These are phyloP conservation scores for Stegostoma tigrinum DNA, from an alignment of 2,113 vertebrate species.

Conservation along the genomic window DNA sequence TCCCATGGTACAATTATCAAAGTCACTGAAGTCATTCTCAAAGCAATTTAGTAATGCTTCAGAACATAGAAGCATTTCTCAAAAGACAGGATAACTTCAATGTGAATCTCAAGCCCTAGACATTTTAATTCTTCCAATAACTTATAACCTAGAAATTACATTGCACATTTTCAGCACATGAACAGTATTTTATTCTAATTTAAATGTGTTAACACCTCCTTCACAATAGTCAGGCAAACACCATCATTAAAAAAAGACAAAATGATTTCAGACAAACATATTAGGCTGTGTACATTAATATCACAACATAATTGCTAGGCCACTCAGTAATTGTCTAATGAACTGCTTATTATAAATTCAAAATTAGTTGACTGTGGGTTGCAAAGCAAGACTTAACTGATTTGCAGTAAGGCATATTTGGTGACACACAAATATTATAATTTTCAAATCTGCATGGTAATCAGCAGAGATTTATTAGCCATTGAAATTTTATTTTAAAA, in stretches of 20 bases:
- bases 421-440: neutral
- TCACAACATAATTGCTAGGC: neutral
- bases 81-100: neutral
- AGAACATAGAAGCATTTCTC: neutral
- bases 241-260: neutral
- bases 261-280: neutral
- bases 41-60: neutral
- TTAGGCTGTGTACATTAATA: neutral
- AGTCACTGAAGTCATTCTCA: neutral
- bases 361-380: neutral
- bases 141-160: neutral
- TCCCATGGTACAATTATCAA: neutral
- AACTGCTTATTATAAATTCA: slow-evolving; percentile 3
- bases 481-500: neutral
- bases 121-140: neutral
- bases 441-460: neutral
- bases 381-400: neutral
- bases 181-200: neutral
- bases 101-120: neutral
- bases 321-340: neutral
- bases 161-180: neutral
- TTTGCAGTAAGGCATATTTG: neutral
- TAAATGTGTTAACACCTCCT: neutral
- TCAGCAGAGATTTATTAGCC: neutral
- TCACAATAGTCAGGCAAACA: neutral